A percentile compares a stretch with the other conserved stretches of the same genome.
phyloP scores from a whole-genome alignment of 2,888 invertebrate species.

The Lathronympha strigana region DNA sequence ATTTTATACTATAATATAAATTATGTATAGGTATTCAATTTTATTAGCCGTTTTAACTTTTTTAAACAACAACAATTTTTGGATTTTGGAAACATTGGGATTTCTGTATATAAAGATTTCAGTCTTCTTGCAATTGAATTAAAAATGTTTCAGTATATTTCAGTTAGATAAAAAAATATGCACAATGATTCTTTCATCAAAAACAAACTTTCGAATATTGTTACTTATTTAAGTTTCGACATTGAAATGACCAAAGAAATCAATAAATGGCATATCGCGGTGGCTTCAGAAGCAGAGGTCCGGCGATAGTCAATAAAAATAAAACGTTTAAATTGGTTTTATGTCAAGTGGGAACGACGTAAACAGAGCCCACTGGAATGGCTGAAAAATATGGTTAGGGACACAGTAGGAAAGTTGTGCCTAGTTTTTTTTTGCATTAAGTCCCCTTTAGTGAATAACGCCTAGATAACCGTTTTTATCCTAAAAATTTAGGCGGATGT shows the following conservation, averaged over 20 bases:
- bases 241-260: constrained; percentile 13
- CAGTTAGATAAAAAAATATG: too few relatives aligned
- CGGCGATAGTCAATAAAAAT: constrained; percentile 40
- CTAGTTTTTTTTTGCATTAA: background rate
- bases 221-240: background rate
- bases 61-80: too few relatives aligned
- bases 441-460: too few relatives aligned
- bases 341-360: constrained; percentile 42
- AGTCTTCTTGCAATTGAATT: too few relatives aligned
- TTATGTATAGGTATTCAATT: too few relatives aligned
- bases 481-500: too few relatives aligned
- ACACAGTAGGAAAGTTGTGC: constrained; percentile 10
- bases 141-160: too few relatives aligned
- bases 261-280: constrained; percentile 26
- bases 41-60: too few relatives aligned
- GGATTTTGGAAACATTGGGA: too few relatives aligned
- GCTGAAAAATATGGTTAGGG: background rate
- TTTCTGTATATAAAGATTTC: too few relatives aligned
- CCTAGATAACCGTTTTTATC: too few relatives aligned
- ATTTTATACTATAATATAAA: too few relatives aligned
- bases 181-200: background rate
- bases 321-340: constrained; percentile 43
- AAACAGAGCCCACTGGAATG: constrained; percentile 39
- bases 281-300: constrained; percentile 37
- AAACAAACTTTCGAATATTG: background rate